phyloP scores from a whole-genome alignment of 2,797 vertebrate genomes.

The Malurus leucopterus region DNA sequence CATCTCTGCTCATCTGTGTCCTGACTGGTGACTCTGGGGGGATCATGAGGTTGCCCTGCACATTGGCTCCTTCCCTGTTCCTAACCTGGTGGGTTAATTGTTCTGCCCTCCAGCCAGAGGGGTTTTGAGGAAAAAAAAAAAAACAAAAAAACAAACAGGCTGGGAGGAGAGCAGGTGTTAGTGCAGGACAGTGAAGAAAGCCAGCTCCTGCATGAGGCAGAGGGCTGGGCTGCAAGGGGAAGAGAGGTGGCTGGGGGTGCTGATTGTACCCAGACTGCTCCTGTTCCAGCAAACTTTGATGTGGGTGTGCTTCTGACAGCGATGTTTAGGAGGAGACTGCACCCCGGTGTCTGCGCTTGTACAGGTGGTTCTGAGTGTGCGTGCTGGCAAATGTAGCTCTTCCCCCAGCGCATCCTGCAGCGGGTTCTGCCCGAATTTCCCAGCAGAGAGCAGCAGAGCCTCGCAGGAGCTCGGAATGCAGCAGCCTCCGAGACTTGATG shows the following conservation, averaged over 20 bases:
- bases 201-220: neutral
- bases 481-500: neutral
- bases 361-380: neutral
- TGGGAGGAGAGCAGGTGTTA: neutral
- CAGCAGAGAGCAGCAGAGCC: constrained; percentile 70
- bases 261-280: neutral
- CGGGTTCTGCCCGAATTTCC: neutral
- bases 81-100: neutral
- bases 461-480: neutral
- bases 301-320: neutral
- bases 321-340: neutral
- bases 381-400: neutral
- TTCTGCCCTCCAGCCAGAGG: neutral
- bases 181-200: neutral
- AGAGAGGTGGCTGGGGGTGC: neutral
- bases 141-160: neutral
- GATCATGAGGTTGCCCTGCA: rapidly evolving
- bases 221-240: neutral
- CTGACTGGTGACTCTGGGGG: neutral
- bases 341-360: neutral
- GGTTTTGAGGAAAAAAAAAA: neutral
- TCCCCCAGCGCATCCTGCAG: neutral
- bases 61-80: neutral
- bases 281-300: neutral
- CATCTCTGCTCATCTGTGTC: rapidly evolving